A percentile compares a stretch with the other conserved stretches of the same genome.
Evolutionary conservation across 2,888 invertebrate genomes (phyloP).

Genomic region (Lomographa bimaculata): DNA sequence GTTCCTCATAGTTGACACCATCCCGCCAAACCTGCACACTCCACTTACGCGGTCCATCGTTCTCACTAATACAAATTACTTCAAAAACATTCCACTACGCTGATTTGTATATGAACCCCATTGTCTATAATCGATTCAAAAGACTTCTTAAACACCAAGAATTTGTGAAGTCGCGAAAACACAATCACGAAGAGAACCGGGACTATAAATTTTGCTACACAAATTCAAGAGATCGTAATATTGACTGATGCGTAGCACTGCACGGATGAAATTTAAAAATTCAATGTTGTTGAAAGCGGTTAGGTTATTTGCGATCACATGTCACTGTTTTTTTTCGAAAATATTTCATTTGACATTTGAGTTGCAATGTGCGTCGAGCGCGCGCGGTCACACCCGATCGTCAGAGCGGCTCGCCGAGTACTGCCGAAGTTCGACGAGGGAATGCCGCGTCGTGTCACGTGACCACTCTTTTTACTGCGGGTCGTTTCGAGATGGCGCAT

Average conservation of each 20-base stretch:
- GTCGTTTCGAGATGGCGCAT: slow-evolving; percentile 77
- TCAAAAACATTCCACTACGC: slow-evolving; percentile 53
- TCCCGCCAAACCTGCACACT: slow-evolving; percentile 77
- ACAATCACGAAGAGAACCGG: slow-evolving; percentile 67
- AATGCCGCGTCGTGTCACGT: slow-evolving; percentile 83
- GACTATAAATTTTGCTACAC: slow-evolving; percentile 66
- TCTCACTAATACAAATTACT: slow-evolving; percentile 49
- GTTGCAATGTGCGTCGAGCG: slow-evolving; percentile 50
- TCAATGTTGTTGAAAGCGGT: slow-evolving; percentile 48
- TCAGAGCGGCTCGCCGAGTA: slow-evolving; percentile 65
- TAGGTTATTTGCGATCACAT: slow-evolving; percentile 62
- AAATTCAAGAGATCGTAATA: slow-evolving; percentile 54
- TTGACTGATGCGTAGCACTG: slow-evolving; percentile 40
- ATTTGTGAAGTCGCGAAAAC: slow-evolving; percentile 68
- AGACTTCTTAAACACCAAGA: slow-evolving; percentile 52
- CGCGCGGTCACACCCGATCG: slow-evolving; percentile 54
- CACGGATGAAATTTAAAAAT: slow-evolving; percentile 48
- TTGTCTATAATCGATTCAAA: slow-evolving; percentile 49
- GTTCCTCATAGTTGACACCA: slow-evolving; percentile 73
- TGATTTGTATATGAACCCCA: slow-evolving; percentile 38
- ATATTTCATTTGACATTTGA: slow-evolving; percentile 74
- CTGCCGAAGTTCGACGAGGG: slow-evolving; percentile 79
- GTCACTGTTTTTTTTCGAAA: slow-evolving; percentile 71
- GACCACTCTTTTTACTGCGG: slow-evolving; percentile 84
- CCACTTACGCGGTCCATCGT: slow-evolving; percentile 80